These are phyloP conservation scores for Blennius ocellaris DNA, from an alignment of 2,113 vertebrate genomes.

Conservation along the genomic window DNA sequence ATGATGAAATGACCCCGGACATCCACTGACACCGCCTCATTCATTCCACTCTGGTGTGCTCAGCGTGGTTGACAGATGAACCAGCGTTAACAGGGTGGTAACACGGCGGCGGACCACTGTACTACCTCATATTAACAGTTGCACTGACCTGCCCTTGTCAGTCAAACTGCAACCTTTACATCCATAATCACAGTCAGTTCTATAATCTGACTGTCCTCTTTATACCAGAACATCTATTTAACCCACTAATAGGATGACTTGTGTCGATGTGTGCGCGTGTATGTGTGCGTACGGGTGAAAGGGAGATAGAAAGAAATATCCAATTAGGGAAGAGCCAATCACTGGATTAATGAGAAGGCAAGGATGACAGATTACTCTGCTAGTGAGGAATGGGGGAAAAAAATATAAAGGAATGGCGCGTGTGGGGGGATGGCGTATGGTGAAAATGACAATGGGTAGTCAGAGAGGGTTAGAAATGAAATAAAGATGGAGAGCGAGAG, in stretches of 20 bases:
- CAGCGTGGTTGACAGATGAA: slow-evolving; percentile 45
- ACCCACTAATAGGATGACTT: slow-evolving; percentile 82
- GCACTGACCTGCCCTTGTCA: slow-evolving; percentile 55
- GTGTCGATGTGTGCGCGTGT: slow-evolving; percentile 22
- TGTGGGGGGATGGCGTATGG: background rate
- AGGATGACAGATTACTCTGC: slow-evolving; percentile 59
- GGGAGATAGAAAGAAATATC: slow-evolving; percentile 52
- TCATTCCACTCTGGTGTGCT: slow-evolving; percentile 17
- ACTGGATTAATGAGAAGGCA: slow-evolving; percentile 79
- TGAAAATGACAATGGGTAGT: slow-evolving; percentile 36
- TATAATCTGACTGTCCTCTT: slow-evolving; percentile 67
- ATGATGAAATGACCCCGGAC: slow-evolving; percentile 11
- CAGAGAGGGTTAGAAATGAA: slow-evolving; percentile 29
- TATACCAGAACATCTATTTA: slow-evolving; percentile 79
- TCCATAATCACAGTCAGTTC: slow-evolving; percentile 75
- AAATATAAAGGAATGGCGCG: background rate
- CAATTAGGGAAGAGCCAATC: slow-evolving; percentile 83
- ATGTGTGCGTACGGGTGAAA: slow-evolving; percentile 1
- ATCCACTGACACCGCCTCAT: slow-evolving; percentile 8
- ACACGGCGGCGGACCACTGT: slow-evolving; percentile 18
- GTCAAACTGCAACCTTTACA: slow-evolving; percentile 67
- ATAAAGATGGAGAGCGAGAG: slow-evolving; percentile 6
- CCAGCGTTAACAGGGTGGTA: slow-evolving; percentile 31
- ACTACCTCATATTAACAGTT: slow-evolving; percentile 41
- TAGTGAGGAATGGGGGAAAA: slow-evolving; percentile 11